Evolutionary conservation across 2,888 invertebrate genomes (phyloP).

Genomic region (Carabus problematicus): DNA sequence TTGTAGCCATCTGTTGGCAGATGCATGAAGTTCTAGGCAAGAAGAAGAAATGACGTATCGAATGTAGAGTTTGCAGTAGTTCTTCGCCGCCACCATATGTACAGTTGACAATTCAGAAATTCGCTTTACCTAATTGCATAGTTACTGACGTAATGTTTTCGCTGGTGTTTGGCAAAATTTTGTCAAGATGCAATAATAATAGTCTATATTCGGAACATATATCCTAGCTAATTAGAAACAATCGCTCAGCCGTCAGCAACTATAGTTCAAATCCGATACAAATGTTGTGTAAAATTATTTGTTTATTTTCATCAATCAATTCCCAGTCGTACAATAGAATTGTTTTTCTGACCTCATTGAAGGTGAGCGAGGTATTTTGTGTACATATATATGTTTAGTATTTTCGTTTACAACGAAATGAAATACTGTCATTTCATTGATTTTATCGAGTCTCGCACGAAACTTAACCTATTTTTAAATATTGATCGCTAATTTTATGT

Average conservation of each 20-base stretch:
- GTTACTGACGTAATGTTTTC: constrained; percentile 44
- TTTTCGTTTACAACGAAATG: background rate
- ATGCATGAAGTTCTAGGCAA: constrained; percentile 7
- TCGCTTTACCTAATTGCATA: constrained; percentile 30
- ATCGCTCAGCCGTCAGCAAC: constrained; percentile 40
- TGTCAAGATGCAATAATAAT: constrained; percentile 41
- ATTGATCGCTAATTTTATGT: constrained; percentile 35
- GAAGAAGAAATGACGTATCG: constrained; percentile 15
- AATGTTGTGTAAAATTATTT: constrained; percentile 59
- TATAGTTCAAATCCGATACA: constrained; percentile 48
- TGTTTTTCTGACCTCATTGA: constrained; percentile 53
- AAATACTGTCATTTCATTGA: constrained; percentile 34
- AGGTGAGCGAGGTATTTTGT: constrained; percentile 53
- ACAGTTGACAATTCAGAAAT: constrained; percentile 26
- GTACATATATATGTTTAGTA: constrained; percentile 29
- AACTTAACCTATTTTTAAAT: constrained; percentile 39
- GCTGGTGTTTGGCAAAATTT: constrained; percentile 42
- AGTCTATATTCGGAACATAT: constrained; percentile 21
- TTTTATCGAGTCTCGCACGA: constrained; percentile 17
- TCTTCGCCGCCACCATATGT: background rate
- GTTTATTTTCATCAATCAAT: constrained; percentile 48
- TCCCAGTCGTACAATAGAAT: constrained; percentile 23
- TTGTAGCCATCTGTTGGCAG: background rate
- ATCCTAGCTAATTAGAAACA: constrained; percentile 27
- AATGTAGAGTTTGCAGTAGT: constrained; percentile 22